phyloP scores from a whole-genome alignment of 2,113 vertebrate species.

The Microtus pennsylvanicus region DNA sequence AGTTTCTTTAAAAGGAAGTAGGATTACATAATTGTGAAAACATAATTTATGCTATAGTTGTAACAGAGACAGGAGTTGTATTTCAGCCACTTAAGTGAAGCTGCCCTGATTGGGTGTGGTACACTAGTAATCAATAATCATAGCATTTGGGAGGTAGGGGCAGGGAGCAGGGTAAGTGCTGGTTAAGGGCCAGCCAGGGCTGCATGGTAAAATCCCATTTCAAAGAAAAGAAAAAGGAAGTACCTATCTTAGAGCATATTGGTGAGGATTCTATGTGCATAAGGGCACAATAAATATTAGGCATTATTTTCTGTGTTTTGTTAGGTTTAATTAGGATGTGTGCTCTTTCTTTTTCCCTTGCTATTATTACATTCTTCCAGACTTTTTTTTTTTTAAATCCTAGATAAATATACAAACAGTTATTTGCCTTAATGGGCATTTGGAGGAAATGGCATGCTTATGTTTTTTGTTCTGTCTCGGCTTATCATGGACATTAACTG shows the following conservation, averaged over 20 bases:
- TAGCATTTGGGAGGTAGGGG: neutral
- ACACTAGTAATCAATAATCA: neutral
- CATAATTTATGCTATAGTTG: conserved; percentile 40
- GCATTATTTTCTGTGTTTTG: conserved; percentile 14
- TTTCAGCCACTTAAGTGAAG: conserved; percentile 21
- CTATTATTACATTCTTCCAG: conserved; percentile 48
- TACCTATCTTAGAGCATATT: neutral
- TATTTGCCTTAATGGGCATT: conserved; percentile 8
- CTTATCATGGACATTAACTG: conserved; percentile 41
- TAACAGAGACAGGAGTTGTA: conserved; percentile 44
- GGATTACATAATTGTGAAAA: conserved; percentile 53
- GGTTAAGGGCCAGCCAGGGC: neutral
- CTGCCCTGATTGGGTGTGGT: neutral
- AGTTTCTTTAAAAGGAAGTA: conserved; percentile 52
- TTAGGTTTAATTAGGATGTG: neutral
- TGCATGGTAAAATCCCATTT: neutral
- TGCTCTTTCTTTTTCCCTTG: conserved; percentile 4
- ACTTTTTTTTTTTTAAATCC: neutral
- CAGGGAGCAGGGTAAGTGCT: neutral
- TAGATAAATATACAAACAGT: conserved; percentile 33
- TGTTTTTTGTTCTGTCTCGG: neutral
- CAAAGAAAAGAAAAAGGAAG: neutral
- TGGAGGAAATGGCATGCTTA: neutral
- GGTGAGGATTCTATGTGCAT: conserved; percentile 24
- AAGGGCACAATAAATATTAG: neutral